A percentile compares a stretch with the other conserved stretches of the same genome.
Conservation (phyloP, 37 sponge, comb jelly and placozoan genomes). For the Beroe forskalii region DNA sequence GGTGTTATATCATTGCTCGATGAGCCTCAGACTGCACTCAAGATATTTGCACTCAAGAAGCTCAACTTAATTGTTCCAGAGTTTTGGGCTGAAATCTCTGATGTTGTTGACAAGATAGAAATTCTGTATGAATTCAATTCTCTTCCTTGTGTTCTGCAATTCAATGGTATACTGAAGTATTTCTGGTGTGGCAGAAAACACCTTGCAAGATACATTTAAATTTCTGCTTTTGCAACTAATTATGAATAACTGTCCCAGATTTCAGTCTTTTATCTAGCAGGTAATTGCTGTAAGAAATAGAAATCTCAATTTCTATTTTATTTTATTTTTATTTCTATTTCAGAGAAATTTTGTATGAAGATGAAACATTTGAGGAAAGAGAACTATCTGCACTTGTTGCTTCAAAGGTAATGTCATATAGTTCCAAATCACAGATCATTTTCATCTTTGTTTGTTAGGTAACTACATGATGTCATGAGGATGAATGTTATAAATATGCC, state of each 20-base stretch:
- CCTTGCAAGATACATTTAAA: not conserved
- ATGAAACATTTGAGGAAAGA: constrained; percentile 78
- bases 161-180: too few species aligned
- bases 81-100: constrained; percentile 98
- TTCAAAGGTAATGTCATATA: constrained; percentile 85
- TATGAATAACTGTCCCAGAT: not conserved
- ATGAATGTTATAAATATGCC: too few species aligned
- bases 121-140: too few species aligned
- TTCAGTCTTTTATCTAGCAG: too few species aligned
- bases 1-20: constrained; percentile 87
- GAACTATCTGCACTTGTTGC: constrained; percentile 88
- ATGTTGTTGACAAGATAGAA: constrained; percentile 77
- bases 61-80: constrained; percentile 85
- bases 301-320: not conserved
- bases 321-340: not conserved
- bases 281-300: not conserved
- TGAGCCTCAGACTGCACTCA: constrained; percentile 79
- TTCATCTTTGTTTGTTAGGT: too few species aligned
- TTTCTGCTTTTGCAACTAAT: not conserved
- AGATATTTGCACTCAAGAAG: constrained; percentile 86
- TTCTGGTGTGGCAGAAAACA: too few species aligned
- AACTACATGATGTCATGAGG: too few species aligned
- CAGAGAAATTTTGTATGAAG: constrained; percentile 90
- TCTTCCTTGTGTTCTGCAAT: not conserved
- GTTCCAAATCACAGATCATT: too few species aligned